Base-by-base conservation (phyloP, 2,113 vertebrate genomes). In the Parotia lawesii region DNA sequence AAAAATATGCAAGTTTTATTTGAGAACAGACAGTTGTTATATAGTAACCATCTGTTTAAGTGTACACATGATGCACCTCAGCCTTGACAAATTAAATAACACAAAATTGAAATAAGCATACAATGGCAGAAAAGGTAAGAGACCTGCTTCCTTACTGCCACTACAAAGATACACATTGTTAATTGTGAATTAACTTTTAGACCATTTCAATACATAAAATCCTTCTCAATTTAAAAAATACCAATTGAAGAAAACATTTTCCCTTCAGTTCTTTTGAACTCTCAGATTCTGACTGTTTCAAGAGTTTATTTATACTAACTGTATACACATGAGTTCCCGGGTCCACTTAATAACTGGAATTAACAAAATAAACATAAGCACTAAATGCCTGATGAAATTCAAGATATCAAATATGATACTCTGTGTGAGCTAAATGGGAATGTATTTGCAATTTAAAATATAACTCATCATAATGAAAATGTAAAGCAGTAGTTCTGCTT, bases 391-490 rank as follows among this genome's bases (percentile, higher is more conserved):
- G 95, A 95, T 93, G 87, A 95, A 96, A 95, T 94, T 93, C 82
- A 83, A 96, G 87, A 67, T 84, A 94, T 62, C 44, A 38, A 72
- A 96, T 10, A 69, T 77, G 94, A 96, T 96, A 89, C 33, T 69
- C 73, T 47, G n/a, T 78, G 94, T 18, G 67, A 95, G 88, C 89
- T 96, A 97, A 98, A 96, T 51, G 95, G 97, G 95, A 97, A 97
- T 93, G 80, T 98, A 99, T 99, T 99, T 99, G 98, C 99, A 99
- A 99, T 99, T 99, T 99, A 99, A 99, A 99, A 98, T 97, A 98
- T 97, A 98, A 98, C 98, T 98, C 98, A 98, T 98, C 98, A 98
- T 99, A 99, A 99, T 99, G 99, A 99, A 99, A 99, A 99, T 99
- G 98, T 99, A 99, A 99, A 99, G 98, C 96, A 98, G 98, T 99